Evolutionary conservation across 2,888 invertebrate genomes (phyloP), one percentile per base, ranked within the genome.

Genomic region (Artemia sinica): DNA sequence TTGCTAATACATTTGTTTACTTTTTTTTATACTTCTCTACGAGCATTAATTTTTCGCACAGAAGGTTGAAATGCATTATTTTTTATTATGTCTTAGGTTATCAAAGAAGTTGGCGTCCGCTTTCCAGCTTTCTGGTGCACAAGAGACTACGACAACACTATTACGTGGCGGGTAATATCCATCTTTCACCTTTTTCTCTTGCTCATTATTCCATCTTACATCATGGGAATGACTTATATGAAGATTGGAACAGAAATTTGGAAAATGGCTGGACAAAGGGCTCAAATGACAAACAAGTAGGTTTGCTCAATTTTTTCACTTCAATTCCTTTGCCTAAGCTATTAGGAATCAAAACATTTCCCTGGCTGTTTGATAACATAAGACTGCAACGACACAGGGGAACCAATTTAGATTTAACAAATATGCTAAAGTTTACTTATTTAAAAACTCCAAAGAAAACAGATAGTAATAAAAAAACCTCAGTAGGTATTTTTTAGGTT

Each of bases 171-270:
- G 66, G 76, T 80, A 65, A 84, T 84, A 75, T 85, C 85, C 75
- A 74, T 84, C 6, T 85, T 84, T 77, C 84, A 85, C 83, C 77
- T 86, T 13, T 73, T 83, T 3, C 74, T 86, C 49, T 81, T 86
- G 18, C 79, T 86, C 65, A 75, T 85, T 7, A 77, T 84, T 49
- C 86, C 86, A 0, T 80, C 84, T 14, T 75, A 78, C 50, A 82
- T 86, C 67, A 86, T 86, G 85, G 80, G 80, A 0, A 81, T 83
- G 70, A 83, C 85, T 66, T 86, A 86, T 75, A 79, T 82, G 8
- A 80, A 82, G 71, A 85, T 86, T 73, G 84, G 84, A 74, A 81
- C 81, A 77, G 84, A 85, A 76, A 81, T 86, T 66, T 84, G 84
- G 83, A 80, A 80, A 68, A 83, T 85, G 11, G 82, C 84, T 78